Evolutionary conservation across 2,888 invertebrate species (phyloP), one percentile per base, ranked within the genome.

Genomic region (Drosophila monieri): DNA sequence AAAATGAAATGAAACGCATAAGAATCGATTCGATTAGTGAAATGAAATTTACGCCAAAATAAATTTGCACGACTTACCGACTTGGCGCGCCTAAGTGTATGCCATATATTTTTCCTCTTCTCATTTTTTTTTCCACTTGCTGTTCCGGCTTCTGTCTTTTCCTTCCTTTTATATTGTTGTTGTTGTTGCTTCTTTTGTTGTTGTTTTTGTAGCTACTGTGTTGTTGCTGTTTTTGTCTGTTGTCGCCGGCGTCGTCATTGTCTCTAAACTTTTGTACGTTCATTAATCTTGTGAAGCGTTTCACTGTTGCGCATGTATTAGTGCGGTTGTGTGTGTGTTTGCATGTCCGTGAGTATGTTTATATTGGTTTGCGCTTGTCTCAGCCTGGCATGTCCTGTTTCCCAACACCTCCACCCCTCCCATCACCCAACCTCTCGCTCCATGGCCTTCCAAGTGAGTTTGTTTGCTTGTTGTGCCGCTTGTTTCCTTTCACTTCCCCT

Each of bases 41-140:
- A 84, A 86, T 84, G 85, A 84, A 86, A 86, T 84, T 84, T 80
- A 86, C 80, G 87, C 77, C 87, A 84, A 86, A 86, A 84, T 86
- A 84, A 80, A 84, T 86, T 86, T 86, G 72, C 75, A 60, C 76
- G 74, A 84, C 85, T 86, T 84, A 77, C 80, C 53, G 70, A 77
- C 71, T 78, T 86, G 73, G 73, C 76, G 74, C 80, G 76, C 80
- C 74, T 72, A 78, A 80, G 69, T 78, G 76, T 80, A 66, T 58
- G 68, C 67, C 58, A 74, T 74, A 75, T 67, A 71, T 71, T 67
- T 62, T 49, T 60, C 57, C 43, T 37, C 18, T n/a, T 56, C 56
- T 32, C 59, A 37, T 55, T 52, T 71, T 57, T 69, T 39, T 53
- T 39, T 14, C 27, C 10, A 14, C 32, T 52, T 43, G 44, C 44